phyloP scores from a whole-genome alignment of 2,888 invertebrate species.

The Panorpa germanica region DNA sequence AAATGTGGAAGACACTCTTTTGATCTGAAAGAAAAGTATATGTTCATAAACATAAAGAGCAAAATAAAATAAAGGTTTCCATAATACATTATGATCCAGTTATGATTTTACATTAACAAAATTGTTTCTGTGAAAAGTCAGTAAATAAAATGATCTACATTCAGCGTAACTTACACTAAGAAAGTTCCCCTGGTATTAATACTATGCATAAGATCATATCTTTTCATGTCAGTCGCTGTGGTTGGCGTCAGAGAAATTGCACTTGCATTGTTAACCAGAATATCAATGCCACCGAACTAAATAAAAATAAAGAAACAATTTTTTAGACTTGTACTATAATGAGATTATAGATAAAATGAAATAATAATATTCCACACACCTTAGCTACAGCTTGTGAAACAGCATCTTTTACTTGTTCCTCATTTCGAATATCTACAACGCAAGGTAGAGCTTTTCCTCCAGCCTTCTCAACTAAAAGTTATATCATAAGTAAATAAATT shows the following conservation, averaged over 20 bases:
- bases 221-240: slow-evolving; percentile 77
- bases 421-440: slow-evolving; percentile 73
- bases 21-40: slow-evolving; percentile 58
- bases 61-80: no score
- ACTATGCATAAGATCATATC: slow-evolving; percentile 89
- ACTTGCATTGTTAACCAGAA: slow-evolving; percentile 89
- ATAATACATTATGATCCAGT: no score
- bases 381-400: slow-evolving; percentile 55
- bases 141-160: background rate
- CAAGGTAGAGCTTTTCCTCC: slow-evolving; percentile 79
- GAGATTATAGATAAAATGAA: slow-evolving; percentile 3
- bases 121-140: background rate
- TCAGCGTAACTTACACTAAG: slow-evolving; percentile 50
- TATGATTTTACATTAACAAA: no score
- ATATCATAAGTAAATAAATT: slow-evolving; percentile 9
- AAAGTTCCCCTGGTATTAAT: slow-evolving; percentile 92
- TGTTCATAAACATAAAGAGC: no score
- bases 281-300: slow-evolving; percentile 87
- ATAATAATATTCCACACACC: slow-evolving; percentile 17
- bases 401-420: slow-evolving; percentile 50
- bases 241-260: slow-evolving; percentile 80
- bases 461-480: slow-evolving; percentile 52
- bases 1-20: slow-evolving; percentile 78
- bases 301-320: slow-evolving; percentile 13
- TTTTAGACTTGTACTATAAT: no score